phyloP scores from a whole-genome alignment of 2,797 vertebrate genomes.

The Cirrhinus mrigala region DNA sequence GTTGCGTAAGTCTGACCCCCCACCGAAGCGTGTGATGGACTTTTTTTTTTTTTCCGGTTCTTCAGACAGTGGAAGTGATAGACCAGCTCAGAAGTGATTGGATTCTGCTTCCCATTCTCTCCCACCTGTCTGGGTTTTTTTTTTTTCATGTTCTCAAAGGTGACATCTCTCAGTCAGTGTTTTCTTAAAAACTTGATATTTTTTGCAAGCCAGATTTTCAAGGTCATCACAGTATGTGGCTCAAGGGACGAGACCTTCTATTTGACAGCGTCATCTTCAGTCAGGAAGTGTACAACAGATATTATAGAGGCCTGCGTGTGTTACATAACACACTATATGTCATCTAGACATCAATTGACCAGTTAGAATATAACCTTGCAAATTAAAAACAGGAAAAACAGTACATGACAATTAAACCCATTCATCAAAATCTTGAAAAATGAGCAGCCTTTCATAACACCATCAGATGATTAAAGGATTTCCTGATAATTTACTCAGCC shows the following conservation, averaged over 20 bases:
- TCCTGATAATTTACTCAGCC: too few relatives aligned
- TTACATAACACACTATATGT: constrained; percentile 5
- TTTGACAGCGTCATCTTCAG: constrained; percentile 54
- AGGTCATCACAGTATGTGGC: constrained; percentile 47
- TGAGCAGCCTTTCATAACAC: not conserved
- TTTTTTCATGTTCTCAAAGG: constrained; percentile 46
- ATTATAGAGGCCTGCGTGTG: not conserved
- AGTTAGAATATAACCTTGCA: not conserved
- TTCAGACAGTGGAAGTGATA: constrained; percentile 55
- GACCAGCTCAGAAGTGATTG: constrained; percentile 66
- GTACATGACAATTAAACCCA: not conserved
- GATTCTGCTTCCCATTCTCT: constrained; percentile 55
- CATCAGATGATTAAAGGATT: constrained; percentile 4
- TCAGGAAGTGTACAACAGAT: constrained; percentile 18
- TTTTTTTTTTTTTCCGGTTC: constrained; percentile 54
- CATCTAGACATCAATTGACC: not conserved
- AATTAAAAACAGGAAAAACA: not conserved
- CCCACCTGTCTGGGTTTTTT: constrained; percentile 47
- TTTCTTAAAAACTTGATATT: constrained; percentile 7
- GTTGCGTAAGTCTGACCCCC: constrained; percentile 43
- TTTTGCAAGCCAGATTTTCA: constrained; percentile 52
- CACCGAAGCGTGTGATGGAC: constrained; percentile 60
- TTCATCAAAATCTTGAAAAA: constrained; percentile 9
- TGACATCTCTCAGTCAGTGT: constrained; percentile 29
- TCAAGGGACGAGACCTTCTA: constrained; percentile 33